These are phyloP conservation scores for Drosophila meridionalis DNA, from an alignment of 2,888 invertebrate genomes.

Conservation along the genomic window DNA sequence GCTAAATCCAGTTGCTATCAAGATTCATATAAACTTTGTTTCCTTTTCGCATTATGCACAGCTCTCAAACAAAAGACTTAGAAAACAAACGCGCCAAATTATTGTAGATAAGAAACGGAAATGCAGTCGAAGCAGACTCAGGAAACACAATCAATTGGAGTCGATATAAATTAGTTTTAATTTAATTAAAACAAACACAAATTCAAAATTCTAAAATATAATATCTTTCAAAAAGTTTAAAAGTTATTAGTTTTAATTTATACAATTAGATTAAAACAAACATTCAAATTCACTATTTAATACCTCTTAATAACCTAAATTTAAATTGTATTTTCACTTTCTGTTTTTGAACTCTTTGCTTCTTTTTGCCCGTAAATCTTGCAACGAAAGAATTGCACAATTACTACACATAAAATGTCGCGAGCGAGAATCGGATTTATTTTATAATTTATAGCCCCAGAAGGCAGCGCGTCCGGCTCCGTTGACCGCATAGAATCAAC, in stretches of 20 bases:
- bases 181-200: neutral
- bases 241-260: neutral
- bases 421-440: slow-evolving; percentile 1
- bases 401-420: slow-evolving; percentile 42
- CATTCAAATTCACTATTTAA: neutral
- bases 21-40: slow-evolving; percentile 53
- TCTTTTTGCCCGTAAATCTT: slow-evolving; percentile 63
- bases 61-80: slow-evolving; percentile 73
- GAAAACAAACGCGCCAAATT: slow-evolving; percentile 62
- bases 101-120: slow-evolving; percentile 22
- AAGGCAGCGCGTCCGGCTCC: slow-evolving; percentile 58
- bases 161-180: neutral
- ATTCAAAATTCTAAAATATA: neutral
- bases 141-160: neutral
- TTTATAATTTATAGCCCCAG: slow-evolving; percentile 17
- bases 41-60: slow-evolving; percentile 59
- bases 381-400: slow-evolving; percentile 70
- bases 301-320: neutral
- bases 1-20: slow-evolving; percentile 72
- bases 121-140: slow-evolving; percentile 14
- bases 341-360: neutral
- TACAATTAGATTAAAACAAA: neutral
- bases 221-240: neutral
- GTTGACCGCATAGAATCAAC: slow-evolving; percentile 77
- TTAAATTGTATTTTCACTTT: neutral